Evolutionary conservation across 2,797 vertebrate genomes (phyloP).

Genomic region (Channallabes apus): DNA sequence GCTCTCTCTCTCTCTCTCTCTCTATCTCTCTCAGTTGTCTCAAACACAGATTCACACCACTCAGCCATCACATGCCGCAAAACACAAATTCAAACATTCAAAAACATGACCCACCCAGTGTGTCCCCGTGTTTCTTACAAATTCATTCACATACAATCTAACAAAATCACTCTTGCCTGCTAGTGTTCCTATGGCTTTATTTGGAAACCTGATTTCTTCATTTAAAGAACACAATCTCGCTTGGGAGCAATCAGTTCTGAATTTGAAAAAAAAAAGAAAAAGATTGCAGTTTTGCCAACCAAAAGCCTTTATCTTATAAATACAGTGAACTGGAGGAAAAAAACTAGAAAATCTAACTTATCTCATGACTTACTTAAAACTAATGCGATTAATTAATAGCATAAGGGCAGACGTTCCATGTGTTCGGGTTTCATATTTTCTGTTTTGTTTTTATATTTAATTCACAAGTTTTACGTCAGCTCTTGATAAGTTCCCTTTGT

Average conservation of each 20-base stretch:
- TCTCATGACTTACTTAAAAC: not conserved
- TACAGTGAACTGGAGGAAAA: not conserved
- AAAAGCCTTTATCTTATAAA: not conserved
- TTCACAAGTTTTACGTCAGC: too few species aligned
- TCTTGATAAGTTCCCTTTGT: too few species aligned
- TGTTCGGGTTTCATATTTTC: too few species aligned
- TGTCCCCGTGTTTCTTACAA: not conserved
- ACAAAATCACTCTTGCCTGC: not conserved
- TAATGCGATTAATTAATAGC: not conserved
- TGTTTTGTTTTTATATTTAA: too few species aligned
- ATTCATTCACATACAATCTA: not conserved
- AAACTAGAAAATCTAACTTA: not conserved
- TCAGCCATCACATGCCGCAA: slow-evolving; percentile 30
- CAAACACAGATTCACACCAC: slow-evolving; percentile 38
- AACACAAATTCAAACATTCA: slow-evolving; percentile 19
- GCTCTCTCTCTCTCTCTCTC: slow-evolving; percentile 1
- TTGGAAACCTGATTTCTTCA: not conserved
- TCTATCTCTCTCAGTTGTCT: not conserved
- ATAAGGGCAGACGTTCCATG: too few species aligned
- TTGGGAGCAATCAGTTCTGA: not conserved
- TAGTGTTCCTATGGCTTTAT: not conserved
- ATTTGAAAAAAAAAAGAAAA: not conserved
- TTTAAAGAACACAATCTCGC: not conserved
- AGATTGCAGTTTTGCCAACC: not conserved
- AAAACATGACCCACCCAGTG: not conserved